Evolutionary conservation across 2,888 invertebrate species (phyloP).

Genomic region (Dinocampus coccinellae): DNA sequence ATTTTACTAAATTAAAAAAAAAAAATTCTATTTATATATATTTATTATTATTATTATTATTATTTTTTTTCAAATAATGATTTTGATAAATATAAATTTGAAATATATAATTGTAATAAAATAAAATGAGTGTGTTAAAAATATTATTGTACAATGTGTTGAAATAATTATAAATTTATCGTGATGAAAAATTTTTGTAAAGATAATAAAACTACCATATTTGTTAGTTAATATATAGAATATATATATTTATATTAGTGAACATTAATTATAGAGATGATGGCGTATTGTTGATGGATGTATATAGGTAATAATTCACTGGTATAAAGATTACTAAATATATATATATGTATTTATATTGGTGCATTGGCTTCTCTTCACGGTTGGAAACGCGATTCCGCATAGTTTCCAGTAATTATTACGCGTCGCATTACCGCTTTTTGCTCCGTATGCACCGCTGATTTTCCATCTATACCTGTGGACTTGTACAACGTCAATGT

Average conservation of each 20-base stretch:
- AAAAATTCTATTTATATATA: too few relatives aligned
- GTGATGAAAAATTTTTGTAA: background rate
- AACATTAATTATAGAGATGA: background rate
- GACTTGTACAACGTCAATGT: conserved; percentile 46
- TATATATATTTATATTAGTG: background rate
- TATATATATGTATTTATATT: conserved; percentile 16
- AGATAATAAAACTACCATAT: background rate
- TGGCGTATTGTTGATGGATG: background rate
- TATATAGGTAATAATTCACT: background rate
- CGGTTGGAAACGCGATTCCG: conserved; percentile 48
- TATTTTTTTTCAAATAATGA: too few relatives aligned
- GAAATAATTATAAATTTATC: background rate
- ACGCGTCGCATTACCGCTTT: conserved; percentile 51
- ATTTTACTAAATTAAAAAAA: too few relatives aligned
- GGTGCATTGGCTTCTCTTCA: conserved; percentile 31
- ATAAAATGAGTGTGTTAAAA: too few relatives aligned
- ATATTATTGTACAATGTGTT: background rate
- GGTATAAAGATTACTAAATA: background rate
- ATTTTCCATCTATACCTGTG: conserved; percentile 45
- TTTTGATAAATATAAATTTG: conserved; percentile 9
- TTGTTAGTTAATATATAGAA: background rate
- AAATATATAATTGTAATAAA: too few relatives aligned
- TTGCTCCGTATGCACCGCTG: conserved; percentile 52
- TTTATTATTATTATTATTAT: too few relatives aligned
- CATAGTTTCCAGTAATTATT: conserved; percentile 53